Evolutionary conservation across 2,888 invertebrate species (phyloP), one percentile per base, ranked within the genome.

Genomic region (Chrysolina haemoptera): DNA sequence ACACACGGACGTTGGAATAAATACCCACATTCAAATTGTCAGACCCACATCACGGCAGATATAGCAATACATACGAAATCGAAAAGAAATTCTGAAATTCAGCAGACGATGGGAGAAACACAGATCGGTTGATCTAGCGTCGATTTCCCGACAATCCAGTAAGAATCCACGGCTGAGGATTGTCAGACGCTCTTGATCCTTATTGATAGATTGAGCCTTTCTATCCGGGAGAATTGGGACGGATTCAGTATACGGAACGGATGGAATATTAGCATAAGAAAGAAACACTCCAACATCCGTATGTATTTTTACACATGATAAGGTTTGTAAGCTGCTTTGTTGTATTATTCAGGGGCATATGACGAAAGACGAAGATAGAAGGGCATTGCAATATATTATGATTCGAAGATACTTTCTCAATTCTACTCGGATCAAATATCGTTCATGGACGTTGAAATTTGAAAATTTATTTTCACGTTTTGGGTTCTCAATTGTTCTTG

Each of bases 181-280:
- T 84, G 84, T 85, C 85, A 84, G 84, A 82, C 80, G 81, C 79
- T 81, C 76, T 78, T 84, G 84, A 85, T 85, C 84, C 85, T 82
- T 85, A 85, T 86, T 86, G 86, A 86, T 85, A 84, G 85, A 86
- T 86, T 82, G 85, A 82, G 81, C 81, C 78, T 77, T 62, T 62
- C 27, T 50, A 43, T 53, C 55, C 69, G 59, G n/a, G 12, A 41
- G 67, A 62, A 63, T 63, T 62, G 62, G 59, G 41, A 48, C 35
- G 69, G 55, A 66, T 76, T 74, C 73, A 74, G 73, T 76, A 74
- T 75, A 71, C 71, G 73, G 71, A 74, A 71, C 77, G 80, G 83
- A 82, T 83, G 78, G 83, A 81, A 81, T 80, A 83, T 82, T 82
- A 81, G 80, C 82, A 82, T 82, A 76, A 80, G 82, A 82, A 82